A percentile compares a stretch with the other conserved stretches of the same genome.
Conservation (phyloP, 2,113 vertebrate species). For the Cathartes aura region DNA sequence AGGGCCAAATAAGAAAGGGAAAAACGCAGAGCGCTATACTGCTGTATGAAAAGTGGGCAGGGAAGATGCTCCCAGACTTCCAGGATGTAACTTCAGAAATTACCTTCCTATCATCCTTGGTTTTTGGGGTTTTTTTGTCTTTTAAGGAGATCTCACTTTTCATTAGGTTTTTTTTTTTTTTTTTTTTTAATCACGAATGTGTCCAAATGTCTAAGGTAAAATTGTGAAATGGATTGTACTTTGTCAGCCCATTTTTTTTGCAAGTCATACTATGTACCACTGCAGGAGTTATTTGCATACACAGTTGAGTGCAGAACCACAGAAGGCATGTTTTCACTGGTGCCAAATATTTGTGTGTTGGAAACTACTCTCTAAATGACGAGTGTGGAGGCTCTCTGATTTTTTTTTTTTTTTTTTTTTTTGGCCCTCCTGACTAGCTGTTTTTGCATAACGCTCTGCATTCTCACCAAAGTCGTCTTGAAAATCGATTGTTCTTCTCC, state of each 20-base stretch:
- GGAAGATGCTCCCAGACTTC: background rate
- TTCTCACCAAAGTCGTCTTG: background rate
- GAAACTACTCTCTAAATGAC: constrained; percentile 21
- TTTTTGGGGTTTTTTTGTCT: background rate
- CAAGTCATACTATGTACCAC: background rate
- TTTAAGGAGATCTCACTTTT: background rate
- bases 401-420: background rate
- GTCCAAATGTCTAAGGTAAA: background rate
- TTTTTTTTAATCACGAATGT: background rate
- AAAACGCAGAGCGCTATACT: rapidly evolving
- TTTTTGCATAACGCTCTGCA: background rate
- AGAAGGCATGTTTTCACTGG: background rate
- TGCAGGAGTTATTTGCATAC: constrained; percentile 2
- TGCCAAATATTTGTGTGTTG: background rate
- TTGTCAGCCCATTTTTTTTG: background rate
- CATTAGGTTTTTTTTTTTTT: background rate
- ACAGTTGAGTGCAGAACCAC: background rate
- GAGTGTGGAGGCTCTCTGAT: background rate
- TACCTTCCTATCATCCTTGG: background rate
- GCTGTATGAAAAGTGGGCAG: background rate
- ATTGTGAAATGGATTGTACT: background rate
- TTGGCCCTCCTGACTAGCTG: background rate
- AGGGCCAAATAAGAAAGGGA: background rate
- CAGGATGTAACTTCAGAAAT: background rate
- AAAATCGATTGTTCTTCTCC: background rate